These are phyloP conservation scores for Oreochromis tanganicae DNA, from an alignment of 2,113 vertebrate genomes.

Conservation along the genomic window DNA sequence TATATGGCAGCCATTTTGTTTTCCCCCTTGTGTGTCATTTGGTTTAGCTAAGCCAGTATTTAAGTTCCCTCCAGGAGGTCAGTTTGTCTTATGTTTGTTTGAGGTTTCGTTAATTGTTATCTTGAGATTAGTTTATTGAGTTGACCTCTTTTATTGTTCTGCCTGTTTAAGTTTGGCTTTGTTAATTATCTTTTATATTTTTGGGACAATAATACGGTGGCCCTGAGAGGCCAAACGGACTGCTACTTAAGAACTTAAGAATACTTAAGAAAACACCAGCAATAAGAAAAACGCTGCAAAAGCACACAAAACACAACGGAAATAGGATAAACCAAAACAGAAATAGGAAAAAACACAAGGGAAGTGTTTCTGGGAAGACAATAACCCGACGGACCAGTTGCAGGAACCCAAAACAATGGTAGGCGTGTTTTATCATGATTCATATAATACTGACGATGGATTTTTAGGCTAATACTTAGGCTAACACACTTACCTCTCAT, in stretches of 20 bases:
- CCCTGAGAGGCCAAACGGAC: too few relatives aligned
- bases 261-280: too few relatives aligned
- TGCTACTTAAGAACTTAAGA: too few relatives aligned
- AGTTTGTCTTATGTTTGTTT: neutral
- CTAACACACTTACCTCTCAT: neutral
- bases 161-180: too few relatives aligned
- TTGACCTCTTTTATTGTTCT: too few relatives aligned
- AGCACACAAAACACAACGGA: too few relatives aligned
- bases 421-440: neutral
- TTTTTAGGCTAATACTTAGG: neutral
- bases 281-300: too few relatives aligned
- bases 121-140: too few relatives aligned
- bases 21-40: neutral
- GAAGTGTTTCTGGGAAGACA: neutral
- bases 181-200: too few relatives aligned
- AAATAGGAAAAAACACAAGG: neutral
- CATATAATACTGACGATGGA: fast-evolving
- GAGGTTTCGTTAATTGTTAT: fast-evolving
- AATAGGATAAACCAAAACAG: neutral
- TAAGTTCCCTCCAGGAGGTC: neutral
- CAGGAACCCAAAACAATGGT: neutral
- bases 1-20: neutral
- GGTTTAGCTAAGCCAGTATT: neutral
- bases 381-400: neutral
- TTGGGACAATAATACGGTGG: too few relatives aligned